A percentile compares a stretch with the other conserved stretches of the same genome.
phyloP scores from a whole-genome alignment of 2,113 vertebrate species.

The Dicentrarchus labrax region DNA sequence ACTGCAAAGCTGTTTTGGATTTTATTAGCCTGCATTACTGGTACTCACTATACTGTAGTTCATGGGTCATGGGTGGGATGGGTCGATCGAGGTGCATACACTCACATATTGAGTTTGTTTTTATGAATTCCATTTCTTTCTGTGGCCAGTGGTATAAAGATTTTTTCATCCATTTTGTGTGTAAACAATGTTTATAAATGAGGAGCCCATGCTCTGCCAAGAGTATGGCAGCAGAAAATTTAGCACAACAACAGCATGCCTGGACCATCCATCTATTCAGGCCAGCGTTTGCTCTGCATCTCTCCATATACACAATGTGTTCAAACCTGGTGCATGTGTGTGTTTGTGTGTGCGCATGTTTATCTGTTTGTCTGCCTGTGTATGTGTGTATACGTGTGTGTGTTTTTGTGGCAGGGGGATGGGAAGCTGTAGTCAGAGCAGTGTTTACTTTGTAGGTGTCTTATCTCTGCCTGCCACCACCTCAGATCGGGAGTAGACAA shows the following conservation, averaged over 20 bases:
- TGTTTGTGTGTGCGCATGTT: conserved; percentile 2
- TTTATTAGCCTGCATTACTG: not conserved
- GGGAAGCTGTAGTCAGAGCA: conserved; percentile 11
- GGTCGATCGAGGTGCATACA: conserved; percentile 1
- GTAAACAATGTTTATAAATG: conserved; percentile 47
- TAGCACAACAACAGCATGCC: conserved; percentile 10
- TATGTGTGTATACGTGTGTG: not conserved
- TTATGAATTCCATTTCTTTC: conserved; percentile 3
- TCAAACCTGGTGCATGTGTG: conserved; percentile 18
- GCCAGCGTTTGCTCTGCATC: conserved; percentile 22
- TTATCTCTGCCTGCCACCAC: conserved; percentile 60
- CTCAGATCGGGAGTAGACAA: conserved; percentile 9
- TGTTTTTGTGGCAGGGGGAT: conserved; percentile 6
- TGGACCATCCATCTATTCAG: conserved; percentile 14
- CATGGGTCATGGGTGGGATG: not conserved
- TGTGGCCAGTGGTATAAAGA: conserved; percentile 28
- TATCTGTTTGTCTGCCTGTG: not conserved
- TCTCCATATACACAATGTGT: not conserved
- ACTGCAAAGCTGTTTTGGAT: not conserved
- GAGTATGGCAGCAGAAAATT: conserved; percentile 20
- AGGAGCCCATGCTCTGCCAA: not conserved
- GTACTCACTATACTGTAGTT: not conserved
- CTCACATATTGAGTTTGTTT: conserved; percentile 13
- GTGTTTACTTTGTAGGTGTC: conserved; percentile 53
- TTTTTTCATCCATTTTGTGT: conserved; percentile 38